Evolutionary conservation across 1,140 invertebrate species (phyloP).

Genomic region (Aricia agestis): DNA sequence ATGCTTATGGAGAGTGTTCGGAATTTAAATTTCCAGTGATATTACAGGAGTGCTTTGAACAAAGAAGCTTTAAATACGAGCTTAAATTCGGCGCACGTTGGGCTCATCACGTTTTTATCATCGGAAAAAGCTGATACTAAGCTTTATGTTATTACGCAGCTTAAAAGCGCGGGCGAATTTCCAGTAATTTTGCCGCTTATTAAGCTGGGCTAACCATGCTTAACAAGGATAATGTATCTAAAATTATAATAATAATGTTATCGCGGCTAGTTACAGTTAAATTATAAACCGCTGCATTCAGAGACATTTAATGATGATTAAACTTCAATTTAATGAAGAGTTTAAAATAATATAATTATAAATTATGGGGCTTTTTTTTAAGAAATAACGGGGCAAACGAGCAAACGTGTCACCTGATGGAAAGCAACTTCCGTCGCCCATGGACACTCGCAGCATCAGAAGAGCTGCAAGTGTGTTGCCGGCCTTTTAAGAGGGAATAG

Average conservation of each 20-base stretch:
- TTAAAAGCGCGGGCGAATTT: neutral
- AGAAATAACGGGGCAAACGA: too few species aligned
- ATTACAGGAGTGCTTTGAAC: neutral
- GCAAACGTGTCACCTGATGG: too few species aligned
- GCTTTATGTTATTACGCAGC: neutral
- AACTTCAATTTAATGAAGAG: too few species aligned
- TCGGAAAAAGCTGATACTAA: neutral
- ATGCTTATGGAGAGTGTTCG: neutral
- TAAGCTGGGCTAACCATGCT: neutral
- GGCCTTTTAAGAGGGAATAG: too few species aligned
- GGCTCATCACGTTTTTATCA: conserved; percentile 8
- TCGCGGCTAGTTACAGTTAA: too few species aligned
- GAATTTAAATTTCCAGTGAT: neutral
- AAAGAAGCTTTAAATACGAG: neutral
- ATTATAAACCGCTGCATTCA: too few species aligned
- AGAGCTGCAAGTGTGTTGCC: too few species aligned
- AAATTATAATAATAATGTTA: neutral
- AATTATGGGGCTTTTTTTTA: too few species aligned
- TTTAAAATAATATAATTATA: too few species aligned
- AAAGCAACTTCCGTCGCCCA: too few species aligned
- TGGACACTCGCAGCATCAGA: too few species aligned
- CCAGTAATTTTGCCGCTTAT: neutral
- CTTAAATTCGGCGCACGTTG: neutral
- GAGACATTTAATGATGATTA: too few species aligned
- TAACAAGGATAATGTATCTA: neutral